Base-by-base conservation (phyloP, 1,140 invertebrate species). In the Watersipora subatra region DNA sequence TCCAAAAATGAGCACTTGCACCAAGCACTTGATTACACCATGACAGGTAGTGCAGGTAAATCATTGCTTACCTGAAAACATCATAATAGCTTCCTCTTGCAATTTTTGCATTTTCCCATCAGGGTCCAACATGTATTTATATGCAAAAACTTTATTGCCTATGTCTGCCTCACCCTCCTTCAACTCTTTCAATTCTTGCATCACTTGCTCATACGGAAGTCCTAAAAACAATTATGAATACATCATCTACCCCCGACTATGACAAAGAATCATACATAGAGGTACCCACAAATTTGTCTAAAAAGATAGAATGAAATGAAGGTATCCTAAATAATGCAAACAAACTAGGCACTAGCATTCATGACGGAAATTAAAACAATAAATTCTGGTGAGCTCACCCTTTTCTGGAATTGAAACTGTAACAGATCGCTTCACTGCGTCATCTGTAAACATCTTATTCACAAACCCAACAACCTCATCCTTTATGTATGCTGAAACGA, bases 111-210 rank as follows among this genome's bases (percentile, higher is more conserved):
- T 46, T 46, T n/a, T 46, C 34, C 74, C 72, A 19, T 76, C 72
- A 46, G 72, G 70, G 19, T 65, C 62, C 17, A 73, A 25, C 0
- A 75, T 78, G 68, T 76, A 78, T 17, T 71, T 66, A 57, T 78
- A 78, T 27, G 76, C 76, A 34, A 78, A 78, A 20, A 76, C 69
- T 58, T 74, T 75, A 0, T 75, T 73, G 30, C 69, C 66, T 19
- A 71, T 64, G 55, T 68, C 64, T 2, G 67, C 58, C 24, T 78
- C 72, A 55, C 64, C 63, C 25, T 67, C 68, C 28, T 72, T 69
- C 59, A 78, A 55, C 7, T 62, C 66, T 19, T 64, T 61, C 67
- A 78, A 68, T 57, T 73, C 69, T 28, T 66, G 17, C 24, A 66
- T 27, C 19, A 76, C 59, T 58, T 74, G 68, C n/a, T 73, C 72